These are phyloP conservation scores for Ormyrus thymus DNA, from an alignment of 2,888 invertebrate species.

Conservation along the genomic window DNA sequence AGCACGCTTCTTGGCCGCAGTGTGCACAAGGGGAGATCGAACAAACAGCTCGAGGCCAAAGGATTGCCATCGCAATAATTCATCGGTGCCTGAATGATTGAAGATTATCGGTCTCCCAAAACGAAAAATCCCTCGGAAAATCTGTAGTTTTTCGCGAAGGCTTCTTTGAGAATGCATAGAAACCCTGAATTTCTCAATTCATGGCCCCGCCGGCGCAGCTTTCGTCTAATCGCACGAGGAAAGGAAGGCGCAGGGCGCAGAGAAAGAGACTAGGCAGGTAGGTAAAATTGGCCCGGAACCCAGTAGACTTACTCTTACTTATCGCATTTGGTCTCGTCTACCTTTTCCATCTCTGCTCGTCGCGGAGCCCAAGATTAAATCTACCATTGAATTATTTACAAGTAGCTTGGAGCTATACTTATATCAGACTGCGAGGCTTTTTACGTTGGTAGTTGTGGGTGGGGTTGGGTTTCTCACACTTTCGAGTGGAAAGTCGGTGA, in stretches of 20 bases:
- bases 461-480: no score
- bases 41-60: neutral
- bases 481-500: no score
- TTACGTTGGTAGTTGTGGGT: no score
- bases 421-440: no score
- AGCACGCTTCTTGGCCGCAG: no score
- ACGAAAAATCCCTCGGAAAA: conserved; percentile 3
- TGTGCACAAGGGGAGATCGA: no score
- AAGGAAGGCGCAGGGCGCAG: neutral
- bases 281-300: conserved; percentile 55
- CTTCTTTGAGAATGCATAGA: conserved; percentile 29
- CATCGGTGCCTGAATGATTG: conserved; percentile 27
- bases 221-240: neutral
- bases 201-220: conserved; percentile 17
- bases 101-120: neutral
- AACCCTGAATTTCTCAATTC: conserved; percentile 16
- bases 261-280: conserved; percentile 3
- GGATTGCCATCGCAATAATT: conserved; percentile 18
- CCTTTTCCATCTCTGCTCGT: conserved; percentile 24
- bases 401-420: conserved; percentile 32
- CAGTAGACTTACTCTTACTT: conserved; percentile 55
- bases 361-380: conserved; percentile 48
- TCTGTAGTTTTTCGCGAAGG: conserved; percentile 7
- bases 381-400: conserved; percentile 59
- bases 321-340: conserved; percentile 52